These are phyloP conservation scores for Passer montanus DNA, from an alignment of 2,113 vertebrate genomes.

Conservation along the genomic window DNA sequence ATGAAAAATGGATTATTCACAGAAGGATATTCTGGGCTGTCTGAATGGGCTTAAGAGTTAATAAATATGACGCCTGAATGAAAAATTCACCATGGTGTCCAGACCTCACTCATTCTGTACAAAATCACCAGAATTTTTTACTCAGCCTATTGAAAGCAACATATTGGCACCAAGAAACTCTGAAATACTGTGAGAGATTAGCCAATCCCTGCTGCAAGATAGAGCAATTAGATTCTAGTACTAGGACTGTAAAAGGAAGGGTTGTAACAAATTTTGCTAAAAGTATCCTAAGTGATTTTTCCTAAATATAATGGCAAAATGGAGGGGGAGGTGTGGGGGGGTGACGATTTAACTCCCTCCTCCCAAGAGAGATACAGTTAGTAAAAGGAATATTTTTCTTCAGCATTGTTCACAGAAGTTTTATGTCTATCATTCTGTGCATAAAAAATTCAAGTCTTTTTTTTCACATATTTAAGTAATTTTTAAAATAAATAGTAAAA, in stretches of 20 bases:
- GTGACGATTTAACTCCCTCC: neutral
- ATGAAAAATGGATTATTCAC: neutral
- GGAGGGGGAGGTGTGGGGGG: fast-evolving
- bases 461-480: neutral
- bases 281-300: neutral
- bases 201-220: neutral
- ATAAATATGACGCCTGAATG: neutral
- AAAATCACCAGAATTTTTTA: neutral
- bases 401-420: neutral
- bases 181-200: neutral
- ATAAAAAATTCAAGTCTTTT: neutral
- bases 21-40: neutral
- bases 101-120: neutral
- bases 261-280: neutral
- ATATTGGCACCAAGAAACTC: neutral
- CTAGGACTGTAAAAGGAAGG: neutral
- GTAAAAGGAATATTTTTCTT: neutral
- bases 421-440: neutral
- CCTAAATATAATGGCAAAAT: neutral
- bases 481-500: neutral
- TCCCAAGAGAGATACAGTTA: neutral
- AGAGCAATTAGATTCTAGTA: neutral
- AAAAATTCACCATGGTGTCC: neutral
- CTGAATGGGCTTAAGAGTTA: neutral
- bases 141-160: neutral